These are phyloP conservation scores for Centropristis striata DNA, from an alignment of 2,113 vertebrate species.

Conservation along the genomic window DNA sequence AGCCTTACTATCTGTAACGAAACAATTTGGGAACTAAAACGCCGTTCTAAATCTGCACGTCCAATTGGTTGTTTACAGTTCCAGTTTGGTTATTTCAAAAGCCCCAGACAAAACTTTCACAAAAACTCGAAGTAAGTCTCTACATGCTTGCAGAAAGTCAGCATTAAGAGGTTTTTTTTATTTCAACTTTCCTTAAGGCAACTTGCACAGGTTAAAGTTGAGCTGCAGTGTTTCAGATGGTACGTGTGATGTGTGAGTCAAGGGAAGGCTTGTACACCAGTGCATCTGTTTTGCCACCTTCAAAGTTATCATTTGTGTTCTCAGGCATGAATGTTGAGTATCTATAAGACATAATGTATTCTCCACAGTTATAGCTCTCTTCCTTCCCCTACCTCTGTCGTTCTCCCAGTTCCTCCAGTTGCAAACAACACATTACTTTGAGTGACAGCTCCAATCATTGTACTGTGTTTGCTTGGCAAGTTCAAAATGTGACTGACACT, in stretches of 20 bases:
- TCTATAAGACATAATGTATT: conserved; percentile 51
- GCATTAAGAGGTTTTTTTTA: conserved; percentile 22
- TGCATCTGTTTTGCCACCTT: conserved; percentile 65
- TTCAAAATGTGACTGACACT: conserved; percentile 80
- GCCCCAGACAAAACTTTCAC: conserved; percentile 27
- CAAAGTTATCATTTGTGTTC: conserved; percentile 64
- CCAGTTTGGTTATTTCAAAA: conserved; percentile 10
- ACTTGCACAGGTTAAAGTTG: conserved; percentile 12
- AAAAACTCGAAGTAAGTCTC: conserved; percentile 2
- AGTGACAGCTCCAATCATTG: conserved; percentile 83
- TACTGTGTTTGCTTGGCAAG: conserved; percentile 78
- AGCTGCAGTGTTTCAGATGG: conserved; percentile 34
- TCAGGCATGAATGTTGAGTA: conserved; percentile 53
- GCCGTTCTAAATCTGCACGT: neutral
- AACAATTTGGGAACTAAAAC: conserved; percentile 16
- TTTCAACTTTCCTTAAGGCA: conserved; percentile 19
- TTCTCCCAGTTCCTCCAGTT: conserved; percentile 43
- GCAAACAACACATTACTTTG: conserved; percentile 76
- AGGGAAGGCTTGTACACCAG: conserved; percentile 34
- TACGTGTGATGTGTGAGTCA: conserved; percentile 37
- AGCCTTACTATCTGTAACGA: neutral
- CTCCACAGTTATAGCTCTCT: conserved; percentile 27
- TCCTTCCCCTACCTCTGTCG: conserved; percentile 29
- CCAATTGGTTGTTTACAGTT: conserved; percentile 23
- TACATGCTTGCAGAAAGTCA: conserved; percentile 22